phyloP scores from a whole-genome alignment of 2,888 invertebrate genomes.

The Arctia plantaginis region DNA sequence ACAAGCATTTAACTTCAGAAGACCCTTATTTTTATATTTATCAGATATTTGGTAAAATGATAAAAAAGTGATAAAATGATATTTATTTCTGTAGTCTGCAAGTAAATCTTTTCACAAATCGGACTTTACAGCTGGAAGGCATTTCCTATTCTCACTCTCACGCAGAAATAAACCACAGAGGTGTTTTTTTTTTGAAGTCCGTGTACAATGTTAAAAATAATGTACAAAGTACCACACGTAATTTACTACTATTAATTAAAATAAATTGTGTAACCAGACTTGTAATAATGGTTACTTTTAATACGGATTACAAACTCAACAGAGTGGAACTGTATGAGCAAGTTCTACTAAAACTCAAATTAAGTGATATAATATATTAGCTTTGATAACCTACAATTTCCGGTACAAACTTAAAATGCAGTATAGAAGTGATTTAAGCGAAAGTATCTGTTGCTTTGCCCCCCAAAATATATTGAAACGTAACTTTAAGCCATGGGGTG shows the following conservation, averaged over 20 bases:
- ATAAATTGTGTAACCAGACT: not conserved
- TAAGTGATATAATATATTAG: slow-evolving; percentile 25
- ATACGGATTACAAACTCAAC: not conserved
- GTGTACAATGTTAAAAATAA: no score
- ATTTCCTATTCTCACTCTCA: no score
- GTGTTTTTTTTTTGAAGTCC: no score
- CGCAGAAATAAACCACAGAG: no score
- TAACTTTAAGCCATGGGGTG: not conserved
- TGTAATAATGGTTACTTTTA: not conserved
- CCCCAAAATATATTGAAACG: not conserved
- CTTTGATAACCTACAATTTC: slow-evolving; percentile 37
- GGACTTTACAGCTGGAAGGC: no score
- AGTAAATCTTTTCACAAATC: no score
- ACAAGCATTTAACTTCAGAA: no score
- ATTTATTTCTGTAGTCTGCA: no score
- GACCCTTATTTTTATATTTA: no score
- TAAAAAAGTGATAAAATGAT: no score
- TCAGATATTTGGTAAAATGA: no score
- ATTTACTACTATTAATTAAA: not conserved
- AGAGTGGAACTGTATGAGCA: not conserved
- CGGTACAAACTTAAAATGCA: slow-evolving; percentile 8
- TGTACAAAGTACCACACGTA: not conserved
- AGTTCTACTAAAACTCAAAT: slow-evolving; percentile 31
- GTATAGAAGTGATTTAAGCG: not conserved
- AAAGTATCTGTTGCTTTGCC: not conserved